A percentile compares a stretch with the other conserved stretches of the same genome.
Conservation (phyloP, 2,797 vertebrate species). For the Chaenodraco wilsoni region DNA sequence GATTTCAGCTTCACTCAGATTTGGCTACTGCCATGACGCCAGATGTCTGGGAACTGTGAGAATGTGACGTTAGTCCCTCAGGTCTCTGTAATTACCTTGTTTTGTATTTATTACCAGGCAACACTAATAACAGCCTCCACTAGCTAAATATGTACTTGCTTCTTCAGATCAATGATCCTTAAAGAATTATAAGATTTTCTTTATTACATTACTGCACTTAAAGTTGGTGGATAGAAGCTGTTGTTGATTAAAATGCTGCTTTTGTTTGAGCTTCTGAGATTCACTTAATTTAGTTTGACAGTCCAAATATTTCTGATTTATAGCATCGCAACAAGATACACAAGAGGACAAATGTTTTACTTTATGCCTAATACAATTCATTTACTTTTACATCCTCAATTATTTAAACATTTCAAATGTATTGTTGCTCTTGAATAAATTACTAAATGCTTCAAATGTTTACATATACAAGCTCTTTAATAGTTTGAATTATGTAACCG, state of each 20-base stretch:
- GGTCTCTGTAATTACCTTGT: slow-evolving; percentile 43
- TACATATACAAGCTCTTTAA: slow-evolving; percentile 43
- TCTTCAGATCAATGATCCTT: slow-evolving; percentile 56
- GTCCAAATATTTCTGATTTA: slow-evolving; percentile 19
- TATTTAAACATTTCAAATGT: slow-evolving; percentile 13
- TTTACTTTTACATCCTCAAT: slow-evolving; percentile 33
- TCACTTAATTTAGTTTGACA: slow-evolving; percentile 30
- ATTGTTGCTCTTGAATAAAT: slow-evolving; percentile 45
- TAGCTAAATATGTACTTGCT: slow-evolving; percentile 31
- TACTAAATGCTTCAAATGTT: slow-evolving; percentile 14
- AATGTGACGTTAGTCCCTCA: slow-evolving; percentile 54
- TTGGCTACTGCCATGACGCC: slow-evolving; percentile 26
- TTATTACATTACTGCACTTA: slow-evolving; percentile 59
- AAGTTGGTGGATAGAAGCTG: slow-evolving; percentile 46
- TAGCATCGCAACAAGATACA: slow-evolving; percentile 15
- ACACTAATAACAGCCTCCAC: slow-evolving; percentile 46
- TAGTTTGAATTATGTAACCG: slow-evolving; percentile 39
- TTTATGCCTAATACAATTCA: background rate
- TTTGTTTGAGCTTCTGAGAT: slow-evolving; percentile 27
- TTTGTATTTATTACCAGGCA: slow-evolving; percentile 54
- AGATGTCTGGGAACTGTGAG: slow-evolving; percentile 35
- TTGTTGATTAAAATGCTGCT: slow-evolving; percentile 53
- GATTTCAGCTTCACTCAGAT: slow-evolving; percentile 37
- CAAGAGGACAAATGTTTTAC: background rate
- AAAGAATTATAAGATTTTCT: slow-evolving; percentile 55